Percentiles rank a stretch among this genome's conserved stretches.
Conservation (phyloP, 2,113 vertebrate genomes). For the Bolborhynchus lineola region DNA sequence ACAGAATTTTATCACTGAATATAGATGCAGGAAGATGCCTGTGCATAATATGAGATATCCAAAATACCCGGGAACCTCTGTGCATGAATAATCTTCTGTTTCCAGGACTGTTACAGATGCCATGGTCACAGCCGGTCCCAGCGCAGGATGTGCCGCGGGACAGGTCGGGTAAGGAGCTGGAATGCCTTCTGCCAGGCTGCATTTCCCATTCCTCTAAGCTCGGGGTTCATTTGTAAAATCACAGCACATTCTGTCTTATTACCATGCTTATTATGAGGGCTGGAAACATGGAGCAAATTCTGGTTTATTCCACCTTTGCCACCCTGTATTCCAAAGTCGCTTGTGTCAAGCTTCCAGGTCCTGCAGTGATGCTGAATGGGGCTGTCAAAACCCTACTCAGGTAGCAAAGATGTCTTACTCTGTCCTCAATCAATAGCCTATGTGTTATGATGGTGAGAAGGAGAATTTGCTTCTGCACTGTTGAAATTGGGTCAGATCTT, state of each 20-base stretch:
- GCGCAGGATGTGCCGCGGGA: constrained; percentile 61
- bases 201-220: accelerated
- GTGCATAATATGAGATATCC: not conserved
- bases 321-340: not conserved
- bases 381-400: not conserved
- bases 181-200: not conserved
- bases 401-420: accelerated
- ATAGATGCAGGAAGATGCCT: not conserved
- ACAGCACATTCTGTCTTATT: accelerated
- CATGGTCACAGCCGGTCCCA: constrained; percentile 65
- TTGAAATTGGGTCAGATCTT: not conserved
- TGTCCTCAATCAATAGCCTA: accelerated
- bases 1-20: not conserved
- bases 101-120: constrained; percentile 75
- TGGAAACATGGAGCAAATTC: not conserved
- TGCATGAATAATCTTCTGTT: not conserved
- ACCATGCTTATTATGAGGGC: accelerated
- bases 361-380: not conserved
- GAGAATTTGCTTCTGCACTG: not conserved
- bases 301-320: accelerated
- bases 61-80: not conserved
- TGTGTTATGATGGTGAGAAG: accelerated
- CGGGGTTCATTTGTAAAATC: not conserved
- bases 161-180: constrained; percentile 66
- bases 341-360: accelerated